Conservation (phyloP, 2,888 invertebrate genomes). For the Dicyrtomina minuta region DNA sequence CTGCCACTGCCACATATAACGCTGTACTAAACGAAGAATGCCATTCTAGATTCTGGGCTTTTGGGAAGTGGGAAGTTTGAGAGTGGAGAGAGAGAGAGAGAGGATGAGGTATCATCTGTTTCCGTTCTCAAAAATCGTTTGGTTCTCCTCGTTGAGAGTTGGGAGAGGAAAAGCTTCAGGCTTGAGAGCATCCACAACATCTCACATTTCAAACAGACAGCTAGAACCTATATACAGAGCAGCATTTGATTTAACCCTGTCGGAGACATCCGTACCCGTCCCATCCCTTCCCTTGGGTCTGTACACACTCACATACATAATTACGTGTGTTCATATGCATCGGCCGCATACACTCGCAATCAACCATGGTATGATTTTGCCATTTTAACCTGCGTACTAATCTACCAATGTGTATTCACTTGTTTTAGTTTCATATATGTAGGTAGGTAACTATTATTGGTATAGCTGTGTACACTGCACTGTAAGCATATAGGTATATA, state of each 20-base stretch:
- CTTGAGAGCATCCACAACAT: slow-evolving; percentile 31
- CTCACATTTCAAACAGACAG: slow-evolving; percentile 37
- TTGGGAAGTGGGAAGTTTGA: no score
- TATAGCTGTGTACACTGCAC: background rate
- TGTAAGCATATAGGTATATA: background rate
- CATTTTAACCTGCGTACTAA: background rate
- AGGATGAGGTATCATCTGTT: slow-evolving; percentile 45
- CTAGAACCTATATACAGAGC: no score
- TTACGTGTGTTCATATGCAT: no score
- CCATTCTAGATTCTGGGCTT: no score
- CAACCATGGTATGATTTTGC: background rate
- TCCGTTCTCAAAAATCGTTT: slow-evolving; percentile 51
- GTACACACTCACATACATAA: no score
- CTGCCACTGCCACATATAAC: no score
- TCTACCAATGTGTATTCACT: background rate
- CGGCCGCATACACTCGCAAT: background rate
- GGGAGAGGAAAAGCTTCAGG: slow-evolving; percentile 18
- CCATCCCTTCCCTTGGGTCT: background rate
- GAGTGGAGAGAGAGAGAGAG: no score
- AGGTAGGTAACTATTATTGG: background rate
- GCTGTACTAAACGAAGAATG: no score
- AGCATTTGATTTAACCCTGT: slow-evolving; percentile 38
- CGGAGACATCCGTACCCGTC: background rate
- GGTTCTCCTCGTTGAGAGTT: slow-evolving; percentile 2
- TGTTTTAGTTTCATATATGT: background rate